phyloP scores from a whole-genome alignment of 2,797 vertebrate species.

The Cheirogaleus major region DNA sequence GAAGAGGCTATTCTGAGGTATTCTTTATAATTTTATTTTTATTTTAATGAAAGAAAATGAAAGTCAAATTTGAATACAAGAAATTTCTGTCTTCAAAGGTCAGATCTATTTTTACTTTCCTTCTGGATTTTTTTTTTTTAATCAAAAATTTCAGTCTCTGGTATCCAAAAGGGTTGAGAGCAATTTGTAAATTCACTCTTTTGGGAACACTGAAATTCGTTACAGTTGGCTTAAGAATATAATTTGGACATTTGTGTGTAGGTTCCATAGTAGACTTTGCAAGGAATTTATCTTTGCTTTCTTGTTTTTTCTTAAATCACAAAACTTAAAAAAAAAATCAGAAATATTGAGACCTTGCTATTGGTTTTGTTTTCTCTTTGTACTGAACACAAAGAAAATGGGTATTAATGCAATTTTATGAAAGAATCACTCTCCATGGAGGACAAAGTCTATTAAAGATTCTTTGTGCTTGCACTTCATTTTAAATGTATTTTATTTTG shows the following conservation, averaged over 20 bases:
- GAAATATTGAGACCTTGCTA: not conserved
- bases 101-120: conserved; percentile 31
- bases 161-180: not conserved
- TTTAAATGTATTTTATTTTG: not conserved
- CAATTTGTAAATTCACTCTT: not conserved
- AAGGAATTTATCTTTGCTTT: conserved; percentile 5
- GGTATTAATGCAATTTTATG: not conserved
- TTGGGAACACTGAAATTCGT: not conserved
- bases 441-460: not conserved
- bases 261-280: not conserved
- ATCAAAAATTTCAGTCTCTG: not conserved
- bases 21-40: conserved; percentile 30
- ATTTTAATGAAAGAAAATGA: conserved; percentile 33
- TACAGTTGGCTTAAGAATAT: not conserved
- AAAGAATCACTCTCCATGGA: not conserved
- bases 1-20: not conserved
- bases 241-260: not conserved
- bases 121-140: not conserved
- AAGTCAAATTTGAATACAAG: conserved; percentile 46
- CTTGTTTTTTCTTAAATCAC: not conserved
- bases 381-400: not conserved
- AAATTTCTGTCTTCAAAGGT: conserved; percentile 45
- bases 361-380: not conserved
- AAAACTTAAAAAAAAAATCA: not conserved
- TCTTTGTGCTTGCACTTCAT: not conserved